Conservation (phyloP, 2,888 invertebrate species). For the Limulus polyphemus region DNA sequence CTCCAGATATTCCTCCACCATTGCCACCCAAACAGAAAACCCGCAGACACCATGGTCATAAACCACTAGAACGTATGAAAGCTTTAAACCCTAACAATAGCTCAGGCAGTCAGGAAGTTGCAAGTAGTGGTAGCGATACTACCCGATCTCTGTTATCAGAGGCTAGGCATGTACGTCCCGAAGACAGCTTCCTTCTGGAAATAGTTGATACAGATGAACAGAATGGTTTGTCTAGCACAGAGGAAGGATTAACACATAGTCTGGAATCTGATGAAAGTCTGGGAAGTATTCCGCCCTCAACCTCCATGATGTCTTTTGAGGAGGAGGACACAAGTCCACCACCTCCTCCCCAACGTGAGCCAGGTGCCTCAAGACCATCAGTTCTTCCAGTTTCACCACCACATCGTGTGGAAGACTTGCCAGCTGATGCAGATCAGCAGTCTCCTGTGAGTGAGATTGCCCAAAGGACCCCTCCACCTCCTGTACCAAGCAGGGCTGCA, state of each 20-base stretch:
- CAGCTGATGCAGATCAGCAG: neutral
- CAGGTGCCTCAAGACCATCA: conserved; percentile 16
- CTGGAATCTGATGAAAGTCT: conserved; percentile 8
- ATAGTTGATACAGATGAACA: conserved; percentile 28
- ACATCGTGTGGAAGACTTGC: neutral
- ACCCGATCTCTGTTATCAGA: conserved; percentile 12
- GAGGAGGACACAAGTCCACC: conserved; percentile 17
- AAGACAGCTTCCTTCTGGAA: conserved; percentile 26
- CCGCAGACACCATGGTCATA: conserved; percentile 43
- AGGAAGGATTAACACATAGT: conserved; percentile 11
- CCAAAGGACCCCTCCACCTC: conserved; percentile 1
- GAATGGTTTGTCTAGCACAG: conserved; percentile 8
- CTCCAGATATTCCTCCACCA: conserved; percentile 42
- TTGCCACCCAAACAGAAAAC: conserved; percentile 49
- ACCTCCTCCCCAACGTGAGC: conserved; percentile 20
- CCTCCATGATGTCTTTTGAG: neutral
- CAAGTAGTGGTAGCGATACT: conserved; percentile 10
- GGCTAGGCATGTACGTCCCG: conserved; percentile 17
- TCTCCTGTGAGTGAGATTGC: conserved; percentile 5
- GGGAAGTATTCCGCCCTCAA: neutral
- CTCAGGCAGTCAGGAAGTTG: conserved; percentile 10
- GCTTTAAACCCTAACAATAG: conserved; percentile 37
- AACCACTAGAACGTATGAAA: conserved; percentile 58
- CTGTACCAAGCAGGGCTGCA: conserved; percentile 32
- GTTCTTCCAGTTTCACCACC: conserved; percentile 11